Percentiles rank a stretch among this genome's conserved stretches.
phyloP scores from a whole-genome alignment of 2,888 invertebrate species.

The Epistrophella euchroma region DNA sequence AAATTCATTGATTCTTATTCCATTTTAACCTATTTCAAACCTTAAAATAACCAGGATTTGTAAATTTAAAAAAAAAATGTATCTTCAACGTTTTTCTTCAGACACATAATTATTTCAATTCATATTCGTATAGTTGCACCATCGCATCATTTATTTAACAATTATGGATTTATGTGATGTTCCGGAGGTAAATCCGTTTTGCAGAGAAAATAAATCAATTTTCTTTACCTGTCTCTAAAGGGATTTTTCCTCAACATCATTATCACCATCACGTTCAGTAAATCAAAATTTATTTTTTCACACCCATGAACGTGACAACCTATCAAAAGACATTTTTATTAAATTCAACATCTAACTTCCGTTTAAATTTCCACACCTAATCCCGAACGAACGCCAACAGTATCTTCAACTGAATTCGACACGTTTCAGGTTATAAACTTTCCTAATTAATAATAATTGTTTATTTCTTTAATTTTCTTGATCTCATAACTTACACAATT shows the following conservation, averaged over 20 bases:
- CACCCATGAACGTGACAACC: constrained; percentile 12
- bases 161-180: neutral
- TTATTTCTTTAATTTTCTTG: constrained; percentile 9
- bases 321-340: neutral
- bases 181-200: neutral
- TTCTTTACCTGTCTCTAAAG: neutral
- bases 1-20: too few relatives aligned
- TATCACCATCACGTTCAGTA: neutral
- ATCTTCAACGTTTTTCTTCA: too few relatives aligned
- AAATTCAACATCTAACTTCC: constrained; percentile 10
- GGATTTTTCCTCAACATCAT: neutral
- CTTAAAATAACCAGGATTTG: too few relatives aligned
- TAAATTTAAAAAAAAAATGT: too few relatives aligned
- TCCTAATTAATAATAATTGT: constrained; percentile 17
- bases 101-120: too few relatives aligned
- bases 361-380: neutral
- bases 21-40: too few relatives aligned
- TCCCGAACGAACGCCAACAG: neutral
- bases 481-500: constrained; percentile 8
- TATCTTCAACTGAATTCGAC: neutral
- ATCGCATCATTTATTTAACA: neutral
- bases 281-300: constrained; percentile 16
- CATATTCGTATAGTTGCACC: neutral
- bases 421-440: constrained; percentile 9
- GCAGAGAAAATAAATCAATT: neutral